A percentile compares a stretch with the other conserved stretches of the same genome.
phyloP scores from a whole-genome alignment of 2,888 invertebrate genomes.

The Shargacucullia verbasci region DNA sequence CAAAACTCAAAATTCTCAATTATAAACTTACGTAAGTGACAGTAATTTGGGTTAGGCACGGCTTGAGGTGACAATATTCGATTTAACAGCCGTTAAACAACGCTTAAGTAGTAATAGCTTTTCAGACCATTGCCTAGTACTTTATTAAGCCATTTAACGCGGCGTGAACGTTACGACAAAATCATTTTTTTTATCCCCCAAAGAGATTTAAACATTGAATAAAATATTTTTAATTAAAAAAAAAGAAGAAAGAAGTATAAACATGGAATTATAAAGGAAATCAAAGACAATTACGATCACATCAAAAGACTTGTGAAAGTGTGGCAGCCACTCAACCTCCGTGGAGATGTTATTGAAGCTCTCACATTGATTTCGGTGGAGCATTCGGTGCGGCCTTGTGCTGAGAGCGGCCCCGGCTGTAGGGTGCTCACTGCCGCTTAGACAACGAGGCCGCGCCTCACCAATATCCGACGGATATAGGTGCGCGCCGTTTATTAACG shows the following conservation, averaged over 20 bases:
- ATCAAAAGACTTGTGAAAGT: slow-evolving; percentile 18
- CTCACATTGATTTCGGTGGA: slow-evolving; percentile 60
- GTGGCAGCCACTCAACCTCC: slow-evolving; percentile 37
- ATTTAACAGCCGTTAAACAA: slow-evolving; percentile 44
- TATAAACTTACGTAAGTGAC: slow-evolving; percentile 2
- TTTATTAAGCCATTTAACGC: slow-evolving; percentile 32
- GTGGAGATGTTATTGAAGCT: slow-evolving; percentile 48
- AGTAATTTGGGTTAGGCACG: slow-evolving; percentile 23
- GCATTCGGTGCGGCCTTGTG: slow-evolving; percentile 68
- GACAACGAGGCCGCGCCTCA: slow-evolving; percentile 67
- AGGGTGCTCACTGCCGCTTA: slow-evolving; percentile 69
- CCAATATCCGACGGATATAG: slow-evolving; percentile 73
- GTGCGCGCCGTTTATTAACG: slow-evolving; percentile 48
- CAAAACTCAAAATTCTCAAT: neutral
- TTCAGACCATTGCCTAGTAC: slow-evolving; percentile 33
- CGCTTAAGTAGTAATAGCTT: slow-evolving; percentile 27
- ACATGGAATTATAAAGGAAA: neutral
- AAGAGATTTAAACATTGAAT: too few relatives aligned
- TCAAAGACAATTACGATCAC: slow-evolving; percentile 15
- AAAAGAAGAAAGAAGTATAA: neutral
- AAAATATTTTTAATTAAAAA: neutral
- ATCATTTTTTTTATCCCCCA: slow-evolving; percentile 1
- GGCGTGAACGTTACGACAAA: slow-evolving; percentile 1
- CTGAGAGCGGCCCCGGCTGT: slow-evolving; percentile 67
- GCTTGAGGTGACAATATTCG: slow-evolving; percentile 29